Evolutionary conservation across 2,797 vertebrate genomes (phyloP).

Genomic region (Menidia menidia): DNA sequence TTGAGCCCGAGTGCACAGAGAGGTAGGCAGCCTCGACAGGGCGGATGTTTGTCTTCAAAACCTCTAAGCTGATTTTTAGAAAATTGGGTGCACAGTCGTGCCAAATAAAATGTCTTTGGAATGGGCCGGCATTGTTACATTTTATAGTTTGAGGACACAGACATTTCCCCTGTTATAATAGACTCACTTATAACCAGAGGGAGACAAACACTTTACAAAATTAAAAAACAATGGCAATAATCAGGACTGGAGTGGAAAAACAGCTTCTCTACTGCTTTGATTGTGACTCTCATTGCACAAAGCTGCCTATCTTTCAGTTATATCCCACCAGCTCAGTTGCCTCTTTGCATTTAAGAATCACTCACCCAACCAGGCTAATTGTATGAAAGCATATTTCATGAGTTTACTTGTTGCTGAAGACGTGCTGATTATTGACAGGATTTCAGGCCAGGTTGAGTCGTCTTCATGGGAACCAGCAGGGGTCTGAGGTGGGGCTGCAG

Average conservation of each 20-base stretch:
- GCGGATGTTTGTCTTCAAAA: background rate
- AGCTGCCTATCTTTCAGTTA: background rate
- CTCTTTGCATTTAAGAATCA: conserved; percentile 3
- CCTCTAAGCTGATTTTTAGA: background rate
- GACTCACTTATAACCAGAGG: conserved; percentile 45
- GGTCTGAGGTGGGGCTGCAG: conserved; percentile 71
- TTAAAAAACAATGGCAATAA: background rate
- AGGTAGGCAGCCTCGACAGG: conserved; percentile 61
- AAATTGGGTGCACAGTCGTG: background rate
- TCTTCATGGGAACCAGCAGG: conserved; percentile 84
- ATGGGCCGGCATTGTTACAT: background rate
- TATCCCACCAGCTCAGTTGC: background rate
- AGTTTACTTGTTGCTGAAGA: conserved; percentile 5
- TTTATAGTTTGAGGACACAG: background rate
- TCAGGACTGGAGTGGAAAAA: background rate
- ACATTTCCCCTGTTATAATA: conserved; percentile 41
- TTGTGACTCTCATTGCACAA: background rate
- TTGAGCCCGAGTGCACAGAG: conserved; percentile 79
- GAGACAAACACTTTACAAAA: conserved; percentile 39
- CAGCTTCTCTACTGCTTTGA: too few relatives aligned
- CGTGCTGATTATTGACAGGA: conserved; percentile 73
- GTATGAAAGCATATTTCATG: background rate
- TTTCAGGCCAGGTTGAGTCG: conserved; percentile 92
- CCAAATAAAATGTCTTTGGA: background rate
- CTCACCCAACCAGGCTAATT: background rate